phyloP scores from a whole-genome alignment of 1,140 invertebrate genomes.

The Whitmania pigra region DNA sequence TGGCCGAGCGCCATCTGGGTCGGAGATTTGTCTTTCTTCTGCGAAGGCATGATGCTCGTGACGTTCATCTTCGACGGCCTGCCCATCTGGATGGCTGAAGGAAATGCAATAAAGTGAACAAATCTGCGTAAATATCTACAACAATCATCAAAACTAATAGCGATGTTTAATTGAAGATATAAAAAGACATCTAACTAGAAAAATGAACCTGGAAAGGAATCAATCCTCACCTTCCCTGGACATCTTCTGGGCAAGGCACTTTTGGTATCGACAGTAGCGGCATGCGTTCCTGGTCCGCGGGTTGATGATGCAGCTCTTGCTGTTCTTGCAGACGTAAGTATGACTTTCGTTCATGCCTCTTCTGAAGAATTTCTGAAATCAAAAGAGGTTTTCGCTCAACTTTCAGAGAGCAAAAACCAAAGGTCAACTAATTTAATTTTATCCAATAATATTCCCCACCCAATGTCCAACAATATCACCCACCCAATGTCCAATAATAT shows the following conservation, averaged over 20 bases:
- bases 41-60: neutral
- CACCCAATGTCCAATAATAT: too few relatives aligned
- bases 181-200: neutral
- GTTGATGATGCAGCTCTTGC: constrained; percentile 67
- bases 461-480: too few relatives aligned
- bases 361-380: constrained; percentile 75
- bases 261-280: constrained; percentile 78
- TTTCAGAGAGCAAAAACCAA: too few relatives aligned
- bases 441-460: too few relatives aligned
- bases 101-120: neutral
- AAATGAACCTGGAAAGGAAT: neutral
- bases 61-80: constrained; percentile 3
- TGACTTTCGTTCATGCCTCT: constrained; percentile 79
- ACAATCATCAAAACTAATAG: neutral
- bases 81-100: constrained; percentile 19
- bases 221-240: constrained; percentile 57
- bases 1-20: too few relatives aligned
- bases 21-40: too few relatives aligned
- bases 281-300: constrained; percentile 90
- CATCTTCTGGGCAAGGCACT: constrained; percentile 85
- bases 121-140: too few relatives aligned
- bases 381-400: neutral
- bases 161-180: neutral
- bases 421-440: too few relatives aligned
- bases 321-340: constrained; percentile 35